Evolutionary conservation across 2,888 invertebrate species (phyloP).

Genomic region (Acanthococcus lagerstroemiae): DNA sequence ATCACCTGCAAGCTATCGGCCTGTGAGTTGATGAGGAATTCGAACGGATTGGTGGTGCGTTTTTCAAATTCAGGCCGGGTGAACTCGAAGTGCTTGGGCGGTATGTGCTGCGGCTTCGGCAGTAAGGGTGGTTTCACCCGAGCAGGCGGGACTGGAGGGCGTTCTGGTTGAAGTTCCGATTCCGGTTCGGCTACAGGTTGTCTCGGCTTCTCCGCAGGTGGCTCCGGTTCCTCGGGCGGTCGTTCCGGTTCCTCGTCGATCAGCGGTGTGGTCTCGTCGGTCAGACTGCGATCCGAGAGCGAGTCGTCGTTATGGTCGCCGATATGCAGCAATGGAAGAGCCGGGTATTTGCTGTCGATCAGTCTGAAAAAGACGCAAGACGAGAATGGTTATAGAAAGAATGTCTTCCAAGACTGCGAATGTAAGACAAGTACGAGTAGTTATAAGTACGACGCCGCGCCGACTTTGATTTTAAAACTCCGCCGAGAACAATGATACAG

Average conservation of each 20-base stretch:
- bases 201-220: background rate
- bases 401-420: no score
- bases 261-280: slow-evolving; percentile 19
- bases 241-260: slow-evolving; percentile 23
- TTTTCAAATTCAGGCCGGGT: background rate
- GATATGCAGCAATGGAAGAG: slow-evolving; percentile 5
- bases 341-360: slow-evolving; percentile 7
- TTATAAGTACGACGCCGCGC: no score
- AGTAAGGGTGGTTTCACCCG: slow-evolving; percentile 16
- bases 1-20: background rate
- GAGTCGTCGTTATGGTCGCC: slow-evolving; percentile 6
- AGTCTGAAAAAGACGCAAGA: background rate
- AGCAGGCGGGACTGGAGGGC: background rate
- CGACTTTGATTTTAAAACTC: no score
- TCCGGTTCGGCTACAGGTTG: background rate
- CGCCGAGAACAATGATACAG: no score
- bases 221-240: background rate
- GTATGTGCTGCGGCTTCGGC: slow-evolving; percentile 17
- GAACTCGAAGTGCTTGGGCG: background rate
- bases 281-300: slow-evolving; percentile 6
- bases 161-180: background rate
- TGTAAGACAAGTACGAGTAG: no score
- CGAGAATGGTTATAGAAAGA: background rate
- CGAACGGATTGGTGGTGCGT: background rate
- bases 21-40: background rate